phyloP scores from a whole-genome alignment of 2,113 vertebrate genomes.

The Microcebus murinus region DNA sequence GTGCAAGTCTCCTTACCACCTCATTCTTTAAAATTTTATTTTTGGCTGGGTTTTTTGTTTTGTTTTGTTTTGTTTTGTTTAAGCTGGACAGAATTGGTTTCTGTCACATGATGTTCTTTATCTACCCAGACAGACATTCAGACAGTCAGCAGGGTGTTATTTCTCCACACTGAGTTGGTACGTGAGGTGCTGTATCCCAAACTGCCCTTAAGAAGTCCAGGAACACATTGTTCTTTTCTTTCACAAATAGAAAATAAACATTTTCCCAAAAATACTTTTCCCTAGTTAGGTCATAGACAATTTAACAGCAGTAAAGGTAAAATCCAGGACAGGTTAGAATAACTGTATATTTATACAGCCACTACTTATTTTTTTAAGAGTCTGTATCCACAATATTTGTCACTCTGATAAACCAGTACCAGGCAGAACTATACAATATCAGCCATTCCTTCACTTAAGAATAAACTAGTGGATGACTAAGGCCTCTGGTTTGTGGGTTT shows the following conservation, averaged over 20 bases:
- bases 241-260: background rate
- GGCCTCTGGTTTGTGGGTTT: background rate
- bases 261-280: background rate
- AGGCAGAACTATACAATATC: background rate
- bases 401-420: background rate
- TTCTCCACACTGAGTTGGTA: background rate
- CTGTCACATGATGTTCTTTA: background rate
- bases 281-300: background rate
- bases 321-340: background rate
- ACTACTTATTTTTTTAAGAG: background rate
- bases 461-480: background rate
- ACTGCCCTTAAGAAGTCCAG: background rate
- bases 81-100: background rate
- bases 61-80: background rate
- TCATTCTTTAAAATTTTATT: background rate
- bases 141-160: background rate
- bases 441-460: background rate
- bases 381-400: background rate
- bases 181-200: background rate
- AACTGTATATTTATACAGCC: background rate
- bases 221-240: background rate
- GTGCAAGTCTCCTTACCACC: fast-evolving
- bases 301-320: background rate
- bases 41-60: background rate
- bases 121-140: background rate